These are phyloP conservation scores for Meleagris gallopavo DNA, from an alignment of 2,113 vertebrate species.

Conservation along the genomic window DNA sequence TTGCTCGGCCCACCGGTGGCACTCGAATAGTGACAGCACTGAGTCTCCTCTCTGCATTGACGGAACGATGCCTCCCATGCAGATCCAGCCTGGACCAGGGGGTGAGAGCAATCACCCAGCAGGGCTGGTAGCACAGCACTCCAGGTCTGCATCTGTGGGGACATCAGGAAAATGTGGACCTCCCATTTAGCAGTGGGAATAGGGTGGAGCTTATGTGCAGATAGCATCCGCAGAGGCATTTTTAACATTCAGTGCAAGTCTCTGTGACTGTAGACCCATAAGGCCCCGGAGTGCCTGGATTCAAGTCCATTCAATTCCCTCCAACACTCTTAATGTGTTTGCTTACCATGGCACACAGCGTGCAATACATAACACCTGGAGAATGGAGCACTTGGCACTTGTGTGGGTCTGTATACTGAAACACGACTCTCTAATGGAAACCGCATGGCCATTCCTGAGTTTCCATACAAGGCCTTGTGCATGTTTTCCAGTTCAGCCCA, in stretches of 20 bases:
- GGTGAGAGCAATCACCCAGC: fast-evolving
- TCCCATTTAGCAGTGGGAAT: neutral
- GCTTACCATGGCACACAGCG: neutral
- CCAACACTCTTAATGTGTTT: neutral
- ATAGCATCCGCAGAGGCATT: neutral
- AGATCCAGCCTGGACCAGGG: neutral
- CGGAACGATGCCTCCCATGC: neutral
- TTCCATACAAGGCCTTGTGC: neutral
- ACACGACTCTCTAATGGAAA: neutral
- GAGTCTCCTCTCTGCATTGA: neutral
- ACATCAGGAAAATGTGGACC: fast-evolving
- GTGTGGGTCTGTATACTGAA: neutral
- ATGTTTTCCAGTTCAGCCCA: neutral
- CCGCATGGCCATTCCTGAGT: fast-evolving
- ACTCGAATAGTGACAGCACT: no score
- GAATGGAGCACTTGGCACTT: neutral
- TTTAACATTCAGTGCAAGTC: neutral
- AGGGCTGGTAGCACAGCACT: neutral
- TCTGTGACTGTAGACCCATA: neutral
- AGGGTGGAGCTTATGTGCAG: neutral
- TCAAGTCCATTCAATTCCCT: neutral
- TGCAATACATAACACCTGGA: fast-evolving
- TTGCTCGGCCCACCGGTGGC: fast-evolving
- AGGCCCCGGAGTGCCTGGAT: fast-evolving
- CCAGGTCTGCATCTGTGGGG: neutral